Evolutionary conservation across 2,113 vertebrate genomes (phyloP), one percentile per base, ranked within the genome.

Genomic region (Tretioscincus oriximinensis): DNA sequence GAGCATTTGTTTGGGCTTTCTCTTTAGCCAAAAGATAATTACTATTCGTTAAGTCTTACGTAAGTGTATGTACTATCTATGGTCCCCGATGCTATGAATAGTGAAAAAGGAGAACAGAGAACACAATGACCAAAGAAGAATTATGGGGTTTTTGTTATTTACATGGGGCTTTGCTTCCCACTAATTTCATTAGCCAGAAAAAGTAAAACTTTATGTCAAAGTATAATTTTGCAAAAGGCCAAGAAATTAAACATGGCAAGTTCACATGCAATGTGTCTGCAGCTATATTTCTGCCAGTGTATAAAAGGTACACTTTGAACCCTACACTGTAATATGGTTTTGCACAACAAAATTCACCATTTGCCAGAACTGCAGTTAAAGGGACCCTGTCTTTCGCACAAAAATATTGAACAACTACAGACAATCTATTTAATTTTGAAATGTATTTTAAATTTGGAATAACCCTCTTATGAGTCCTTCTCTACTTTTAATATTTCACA

Each of bases 21-120:
- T 95, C 94, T 95, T 95, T 96, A 93, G 96, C 96, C 96, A 97
- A 94, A 96, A 96, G 95, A 98, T 98, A 98, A 98, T 97, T 97
- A 95, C 94, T 92, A 95, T 93, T 95, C 94, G 95, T 97, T 95
- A 91, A 94, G 92, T 93, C 94, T 95, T 95, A 95, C 93, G 93
- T 96, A 95, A 96, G 94, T 96, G 93, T 94, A 95, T 95, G 94
- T 96, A 94, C 92, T 95, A 95, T 95, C 94, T 94, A 63, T 91
- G 94, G 87, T 88, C 93, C 92, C 93, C 94, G 93, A 94, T 95
- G 93, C 91, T 95, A 93, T 95, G 95, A 96, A 95, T 96, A 95
- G 95, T 89, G 90, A 92, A 70, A 31, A 26, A 63, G 24, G 24
- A 1, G 24, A 63, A 63, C 21, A 66, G 92, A 90, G 90, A 92